phyloP scores from a whole-genome alignment of 2,888 invertebrate genomes.

The Fragum sueziense region DNA sequence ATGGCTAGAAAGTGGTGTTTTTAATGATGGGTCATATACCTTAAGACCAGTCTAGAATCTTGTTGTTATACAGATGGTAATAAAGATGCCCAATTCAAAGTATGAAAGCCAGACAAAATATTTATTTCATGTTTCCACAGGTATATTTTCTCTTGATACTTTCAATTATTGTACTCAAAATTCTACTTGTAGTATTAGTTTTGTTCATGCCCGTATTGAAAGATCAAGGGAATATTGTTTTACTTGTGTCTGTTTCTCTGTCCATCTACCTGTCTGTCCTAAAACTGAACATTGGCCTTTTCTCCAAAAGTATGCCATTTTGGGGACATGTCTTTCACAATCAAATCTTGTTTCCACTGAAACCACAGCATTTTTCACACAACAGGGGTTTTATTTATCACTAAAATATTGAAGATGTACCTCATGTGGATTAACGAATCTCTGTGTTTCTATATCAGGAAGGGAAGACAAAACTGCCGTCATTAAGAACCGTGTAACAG shows the following conservation, averaged over 20 bases:
- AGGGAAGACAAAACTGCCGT: background rate
- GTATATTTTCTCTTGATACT: background rate
- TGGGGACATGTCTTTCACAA: background rate
- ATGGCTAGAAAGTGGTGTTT: too few species aligned
- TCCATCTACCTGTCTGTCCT: too few species aligned
- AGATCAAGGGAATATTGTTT: too few species aligned
- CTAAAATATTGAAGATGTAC: background rate
- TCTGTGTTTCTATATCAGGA: background rate
- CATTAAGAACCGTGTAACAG: constrained; percentile 3
- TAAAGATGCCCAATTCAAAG: too few species aligned
- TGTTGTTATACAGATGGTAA: too few species aligned
- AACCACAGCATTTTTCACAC: background rate
- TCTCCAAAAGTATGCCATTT: too few species aligned
- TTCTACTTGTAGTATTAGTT: background rate
- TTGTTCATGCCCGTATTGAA: too few species aligned
- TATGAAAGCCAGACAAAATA: too few species aligned
- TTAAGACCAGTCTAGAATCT: too few species aligned
- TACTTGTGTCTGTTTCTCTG: too few species aligned
- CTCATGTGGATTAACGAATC: constrained; percentile 6
- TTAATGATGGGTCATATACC: too few species aligned
- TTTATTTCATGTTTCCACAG: background rate
- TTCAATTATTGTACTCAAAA: background rate
- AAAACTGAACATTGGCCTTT: too few species aligned
- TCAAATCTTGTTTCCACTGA: background rate
- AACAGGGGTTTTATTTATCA: background rate